Evolutionary conservation across 2,113 vertebrate genomes (phyloP), one percentile per base, ranked within the genome.

Genomic region (Pterocles burchelli): DNA sequence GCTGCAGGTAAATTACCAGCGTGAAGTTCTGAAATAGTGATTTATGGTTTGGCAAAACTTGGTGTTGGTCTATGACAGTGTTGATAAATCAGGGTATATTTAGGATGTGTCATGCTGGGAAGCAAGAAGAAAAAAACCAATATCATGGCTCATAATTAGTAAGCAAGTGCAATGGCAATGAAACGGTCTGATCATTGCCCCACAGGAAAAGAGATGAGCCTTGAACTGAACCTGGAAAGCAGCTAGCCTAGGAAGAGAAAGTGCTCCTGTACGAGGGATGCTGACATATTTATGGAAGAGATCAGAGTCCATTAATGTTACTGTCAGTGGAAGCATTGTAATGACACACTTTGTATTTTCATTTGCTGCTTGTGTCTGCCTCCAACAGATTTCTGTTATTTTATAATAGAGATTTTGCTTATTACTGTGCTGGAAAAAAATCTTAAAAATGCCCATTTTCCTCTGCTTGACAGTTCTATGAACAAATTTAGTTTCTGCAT

Each of bases 401-500:
- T 95, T 84, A 28, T 46, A 93, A 85, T 33, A 94, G 49, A 94
- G 67, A 93, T 73, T 52, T 82, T 61, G 80, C 61, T 88, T 96
- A 89, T 87, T 80, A 81, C 18, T 89, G 58, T 80, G 48, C 62
- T 76, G 87, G 70, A 38, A 88, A 92, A 91, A 94, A 85, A 80
- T 68, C 67, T 88, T 88, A 68, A 94, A 95, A 95, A 88, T 78
- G 86, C 12, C 63, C 66, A 93, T 76, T 95, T 97, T 75, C 34
- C 66, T 36, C 73, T 67, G 34, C 72, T 72, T 89, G 78, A 90
- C 71, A 97, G 92, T 76, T 95, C 76, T 89, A 54, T 34, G 22
- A 59, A 80, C 57, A 96, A 28, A 95, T 89, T 73, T 74, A 48
- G 65, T 95, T 97, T 97, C 65, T 96, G 29, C 90, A 91, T 96